Base-by-base conservation (phyloP, 2,113 vertebrate species). In the Otolemur garnettii region DNA sequence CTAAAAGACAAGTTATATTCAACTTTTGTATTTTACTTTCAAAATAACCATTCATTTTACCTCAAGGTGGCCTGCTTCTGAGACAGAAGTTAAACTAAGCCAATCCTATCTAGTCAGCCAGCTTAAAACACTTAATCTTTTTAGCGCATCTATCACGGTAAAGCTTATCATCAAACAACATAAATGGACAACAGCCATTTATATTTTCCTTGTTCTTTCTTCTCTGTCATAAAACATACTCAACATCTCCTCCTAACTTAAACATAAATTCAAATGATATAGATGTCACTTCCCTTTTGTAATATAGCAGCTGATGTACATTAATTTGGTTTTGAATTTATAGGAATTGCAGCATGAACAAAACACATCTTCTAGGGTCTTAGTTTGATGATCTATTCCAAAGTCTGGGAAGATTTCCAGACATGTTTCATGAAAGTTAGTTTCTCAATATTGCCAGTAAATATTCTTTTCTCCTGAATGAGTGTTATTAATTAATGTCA, bases 321-420 rank as follows among this genome's bases (percentile, higher is more conserved):
- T 57, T 95, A 64, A 33, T 57, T 59, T 88, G 68, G 30, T 55
- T 83, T 42, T 21, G 59, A 55, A 74, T 55, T 30, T 83, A 69
- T 22, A 72, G 33, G 21, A 83, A 78, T 9, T 57, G 14, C n/a
- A 86, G 13, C 13, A 74, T 75, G n/a, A 95, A 74, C n/a, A 92
- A 88, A 96, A 79, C 10, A 53, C 1, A 50, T 57, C 22, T 75
- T 85, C 33, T 69, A 74, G 28, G 74, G 26, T n/a, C 19, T 83
- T 62, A 4, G 21, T 74, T 57, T 24, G 42, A 64, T 89, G 60
- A 79, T 66, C 68, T 19, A 30, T 79, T 90, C 71, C 53, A 95
- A 87, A 75, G 6, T 21, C 59, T 89, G 55, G 42, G 35, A 97
- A 93, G 14, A 38, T 59, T 95, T 97, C 81, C 84, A 96, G 45